Base-by-base conservation (phyloP, 2,888 invertebrate genomes). In the Nipponacmea schrenckii region DNA sequence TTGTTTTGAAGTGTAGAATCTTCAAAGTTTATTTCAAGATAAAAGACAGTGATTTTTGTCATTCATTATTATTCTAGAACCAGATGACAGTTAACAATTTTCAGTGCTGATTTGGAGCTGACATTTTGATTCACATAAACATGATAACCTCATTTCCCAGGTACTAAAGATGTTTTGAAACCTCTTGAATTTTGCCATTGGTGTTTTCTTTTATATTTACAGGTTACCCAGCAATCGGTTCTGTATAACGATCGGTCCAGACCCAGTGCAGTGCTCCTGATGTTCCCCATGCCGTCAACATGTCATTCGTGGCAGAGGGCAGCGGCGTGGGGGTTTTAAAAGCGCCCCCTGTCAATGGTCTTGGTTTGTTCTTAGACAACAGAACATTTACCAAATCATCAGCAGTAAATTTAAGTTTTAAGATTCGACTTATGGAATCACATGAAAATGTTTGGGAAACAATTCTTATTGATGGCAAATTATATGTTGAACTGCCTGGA, bases 251-350 rank as follows among this genome's bases (percentile, higher is more conserved):
- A 95, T 97, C 94, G 96, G 96, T 91, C 94, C 95, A 93, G 96
- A 96, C 96, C 97, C 97, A 96, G 97, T 95, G 97, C 97, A 95
- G 95, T 97, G 96, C 95, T 97, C 97, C 97, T 98, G 97, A 97
- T 97, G 97, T 93, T 93, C 96, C 96, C 94, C 95, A 93, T 92
- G 93, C 93, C 92, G 92, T 92, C 92, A 81, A 84, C 81, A 82
- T 84, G 84, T 88, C 88, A 87, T 85, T 86, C 89, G 91, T 90
- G 91, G 91, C 92, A 92, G 92, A 92, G 92, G 92, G 92, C 92
- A 92, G 91, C 92, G 92, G 92, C 91, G 92, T 92, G 92, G 92
- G 92, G 92, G 92, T 91, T 91, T 90, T 90, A 89, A 91, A 91
- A 91, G 91, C 91, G 92, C 92, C 92, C 92, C 92, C 92, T 92